Conservation (phyloP, 2,113 vertebrate genomes). For the Peromyscus leucopus region DNA sequence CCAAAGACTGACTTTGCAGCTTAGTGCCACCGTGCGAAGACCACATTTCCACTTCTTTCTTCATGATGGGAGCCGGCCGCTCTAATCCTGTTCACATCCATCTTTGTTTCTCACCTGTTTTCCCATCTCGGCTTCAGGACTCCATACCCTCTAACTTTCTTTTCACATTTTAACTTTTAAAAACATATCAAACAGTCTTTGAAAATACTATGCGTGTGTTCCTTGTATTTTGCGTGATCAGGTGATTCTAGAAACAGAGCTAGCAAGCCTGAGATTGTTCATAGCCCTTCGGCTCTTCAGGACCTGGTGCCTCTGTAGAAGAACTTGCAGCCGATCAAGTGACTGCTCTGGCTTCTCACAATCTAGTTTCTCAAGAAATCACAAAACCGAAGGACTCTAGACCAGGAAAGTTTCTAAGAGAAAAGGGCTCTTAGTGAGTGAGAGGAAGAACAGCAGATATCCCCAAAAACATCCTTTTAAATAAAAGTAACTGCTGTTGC, state of each 20-base stretch:
- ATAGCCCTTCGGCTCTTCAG: neutral
- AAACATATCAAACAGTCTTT: neutral
- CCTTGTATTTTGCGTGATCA: neutral
- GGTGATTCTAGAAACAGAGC: neutral
- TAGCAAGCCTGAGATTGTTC: neutral
- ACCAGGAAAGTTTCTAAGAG: neutral
- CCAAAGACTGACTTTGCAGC: neutral
- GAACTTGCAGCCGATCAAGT: neutral
- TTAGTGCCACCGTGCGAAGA: no score
- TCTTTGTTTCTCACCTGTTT: neutral
- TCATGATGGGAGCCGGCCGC: neutral
- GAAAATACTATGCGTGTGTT: neutral
- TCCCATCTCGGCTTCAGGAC: neutral
- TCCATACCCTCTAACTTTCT: neutral
- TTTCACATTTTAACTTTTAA: neutral
- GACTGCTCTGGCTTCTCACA: neutral
- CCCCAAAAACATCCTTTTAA: neutral
- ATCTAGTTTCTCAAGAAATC: conserved; percentile 14
- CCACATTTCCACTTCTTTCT: neutral
- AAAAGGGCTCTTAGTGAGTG: neutral
- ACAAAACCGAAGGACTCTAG: neutral
- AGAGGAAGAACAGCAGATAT: neutral
- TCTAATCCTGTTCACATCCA: neutral
- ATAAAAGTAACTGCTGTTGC: neutral
- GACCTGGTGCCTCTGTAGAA: neutral